Conservation (phyloP, 1,140 invertebrate genomes). For the Latrodectus geometricus region DNA sequence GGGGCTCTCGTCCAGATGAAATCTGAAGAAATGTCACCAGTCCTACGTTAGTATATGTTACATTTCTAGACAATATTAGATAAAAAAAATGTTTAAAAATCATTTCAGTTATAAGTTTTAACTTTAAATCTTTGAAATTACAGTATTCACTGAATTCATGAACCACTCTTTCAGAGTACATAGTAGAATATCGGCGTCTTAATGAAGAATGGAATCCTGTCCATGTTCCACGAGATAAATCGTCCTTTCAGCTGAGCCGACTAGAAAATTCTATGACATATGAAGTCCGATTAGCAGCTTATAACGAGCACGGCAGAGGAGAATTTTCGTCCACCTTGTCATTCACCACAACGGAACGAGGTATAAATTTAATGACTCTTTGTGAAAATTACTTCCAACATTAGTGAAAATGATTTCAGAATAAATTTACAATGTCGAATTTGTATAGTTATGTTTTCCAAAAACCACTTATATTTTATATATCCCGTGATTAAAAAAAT, state of each 20-base stretch:
- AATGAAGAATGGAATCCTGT: conserved; percentile 50
- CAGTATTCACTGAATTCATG: neutral
- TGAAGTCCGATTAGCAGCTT: conserved; percentile 57
- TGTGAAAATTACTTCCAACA: neutral
- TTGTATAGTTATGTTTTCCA: too few species aligned
- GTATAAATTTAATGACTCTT: conserved; percentile 7
- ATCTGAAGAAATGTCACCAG: conserved; percentile 55
- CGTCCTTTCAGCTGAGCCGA: conserved; percentile 39
- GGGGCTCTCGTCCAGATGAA: conserved; percentile 54
- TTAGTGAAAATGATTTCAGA: neutral
- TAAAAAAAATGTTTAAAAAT: too few species aligned
- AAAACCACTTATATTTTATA: too few species aligned
- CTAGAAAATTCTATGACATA: conserved; percentile 56
- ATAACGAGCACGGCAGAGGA: conserved; percentile 60
- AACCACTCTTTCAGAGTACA: conserved; percentile 53
- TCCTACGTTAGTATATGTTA: conserved; percentile 20
- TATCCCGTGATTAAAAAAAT: too few species aligned
- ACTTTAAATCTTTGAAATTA: too few species aligned
- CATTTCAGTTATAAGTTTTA: too few species aligned
- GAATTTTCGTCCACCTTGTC: conserved; percentile 50
- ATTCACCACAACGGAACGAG: conserved; percentile 58
- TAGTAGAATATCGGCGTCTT: conserved; percentile 53
- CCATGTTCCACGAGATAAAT: conserved; percentile 47
- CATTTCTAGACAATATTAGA: neutral
- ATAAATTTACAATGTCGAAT: too few species aligned